A percentile compares a stretch with the other conserved stretches of the same genome.
Evolutionary conservation across 2,113 vertebrate genomes (phyloP).

Genomic region (Sorex fumeus): DNA sequence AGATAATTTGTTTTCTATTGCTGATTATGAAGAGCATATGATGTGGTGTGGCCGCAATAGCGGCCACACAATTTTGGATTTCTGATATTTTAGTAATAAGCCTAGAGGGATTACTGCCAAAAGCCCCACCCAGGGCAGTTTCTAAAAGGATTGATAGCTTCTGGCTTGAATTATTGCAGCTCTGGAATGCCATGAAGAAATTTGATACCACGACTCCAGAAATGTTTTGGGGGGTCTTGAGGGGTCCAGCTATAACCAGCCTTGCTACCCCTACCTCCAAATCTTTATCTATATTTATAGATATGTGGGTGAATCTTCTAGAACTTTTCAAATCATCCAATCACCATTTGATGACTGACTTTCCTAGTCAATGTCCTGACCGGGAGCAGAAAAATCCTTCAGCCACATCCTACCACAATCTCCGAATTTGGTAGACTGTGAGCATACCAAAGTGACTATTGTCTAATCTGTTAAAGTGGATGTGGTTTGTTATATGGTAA

Average conservation of each 20-base stretch:
- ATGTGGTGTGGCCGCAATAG: too few species aligned
- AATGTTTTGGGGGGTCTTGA: neutral
- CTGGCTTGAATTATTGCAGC: neutral
- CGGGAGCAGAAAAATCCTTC: neutral
- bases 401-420: neutral
- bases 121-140: too few species aligned
- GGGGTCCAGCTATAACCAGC: neutral
- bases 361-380: neutral
- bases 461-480: neutral
- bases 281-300: too few species aligned
- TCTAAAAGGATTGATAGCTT: neutral
- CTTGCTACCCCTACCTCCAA: neutral
- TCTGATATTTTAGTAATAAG: too few species aligned
- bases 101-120: too few species aligned
- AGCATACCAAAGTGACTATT: neutral
- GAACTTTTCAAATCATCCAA: neutral
- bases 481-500: neutral
- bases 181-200: accelerated
- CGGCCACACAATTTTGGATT: too few species aligned
- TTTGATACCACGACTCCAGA: neutral
- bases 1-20: too few species aligned
- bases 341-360: too few species aligned
- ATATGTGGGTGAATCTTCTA: neutral
- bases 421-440: neutral
- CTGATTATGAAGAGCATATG: too few species aligned